These are phyloP conservation scores for Rhynchophorus ferrugineus DNA, from an alignment of 1,140 invertebrate genomes.

Conservation along the genomic window DNA sequence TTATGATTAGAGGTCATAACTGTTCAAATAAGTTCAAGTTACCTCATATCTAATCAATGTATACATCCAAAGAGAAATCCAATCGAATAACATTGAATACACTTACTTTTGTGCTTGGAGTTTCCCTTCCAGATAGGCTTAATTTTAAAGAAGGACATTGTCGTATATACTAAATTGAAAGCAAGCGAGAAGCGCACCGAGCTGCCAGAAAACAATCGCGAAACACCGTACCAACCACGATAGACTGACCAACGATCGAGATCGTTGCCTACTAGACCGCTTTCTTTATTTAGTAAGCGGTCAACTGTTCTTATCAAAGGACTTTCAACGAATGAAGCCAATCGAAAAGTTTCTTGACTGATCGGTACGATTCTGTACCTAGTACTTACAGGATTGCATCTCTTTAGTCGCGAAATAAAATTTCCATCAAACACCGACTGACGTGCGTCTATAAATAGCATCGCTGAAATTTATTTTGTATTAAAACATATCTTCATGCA, in stretches of 20 bases:
- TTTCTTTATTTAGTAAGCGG: conserved; percentile 8
- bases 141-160: conserved; percentile 52
- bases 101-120: conserved; percentile 64
- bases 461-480: too few relatives aligned
- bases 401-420: conserved; percentile 11
- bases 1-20: too few relatives aligned
- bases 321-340: conserved; percentile 19
- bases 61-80: too few relatives aligned
- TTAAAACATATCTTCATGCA: too few relatives aligned
- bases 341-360: conserved; percentile 19
- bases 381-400: conserved; percentile 20
- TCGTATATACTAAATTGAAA: too few relatives aligned
- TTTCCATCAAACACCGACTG: conserved; percentile 7
- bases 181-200: too few relatives aligned
- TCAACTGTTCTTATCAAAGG: conserved; percentile 13
- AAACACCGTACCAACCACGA: background rate
- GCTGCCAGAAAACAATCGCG: background rate
- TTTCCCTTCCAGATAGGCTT: conserved; percentile 54
- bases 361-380: conserved; percentile 23
- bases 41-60: too few relatives aligned
- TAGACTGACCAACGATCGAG: background rate
- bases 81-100: background rate
- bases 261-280: background rate
- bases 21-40: too few relatives aligned
- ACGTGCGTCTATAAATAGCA: too few relatives aligned